Base-by-base conservation (phyloP, 1,140 invertebrate genomes). In the Elysia chlorotica region DNA sequence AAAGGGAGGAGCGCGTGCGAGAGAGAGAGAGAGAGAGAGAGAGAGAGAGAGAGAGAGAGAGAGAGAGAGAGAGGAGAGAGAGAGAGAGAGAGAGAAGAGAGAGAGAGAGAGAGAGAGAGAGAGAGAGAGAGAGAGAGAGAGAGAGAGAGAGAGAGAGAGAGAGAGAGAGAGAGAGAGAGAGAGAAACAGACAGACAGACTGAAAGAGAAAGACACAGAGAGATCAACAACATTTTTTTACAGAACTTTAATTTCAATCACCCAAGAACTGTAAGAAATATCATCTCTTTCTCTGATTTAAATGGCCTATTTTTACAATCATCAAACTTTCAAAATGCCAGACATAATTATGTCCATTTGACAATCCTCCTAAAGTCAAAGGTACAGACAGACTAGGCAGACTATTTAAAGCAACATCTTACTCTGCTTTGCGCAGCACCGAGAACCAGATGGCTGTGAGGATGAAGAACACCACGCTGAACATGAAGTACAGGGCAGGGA, bases 401-500 rank as follows among this genome's bases (percentile, higher is more conserved):
- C 25, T 28, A 10, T 6, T 6, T 28, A 59, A 10, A 4, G 59
- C 30, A 19, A 62, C 2, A 57, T 57, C 71, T 73, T 53, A 73
- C 67, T 75, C 38, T 31, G 73, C 96, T 76, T 92, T 94, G 67
- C 92, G 91, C 0, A 99, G 85, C 28, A 98, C 92, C 79, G 93
- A 94, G 3, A 96, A 92, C 97, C 97, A 99, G 74, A 97, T 92
- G 61, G 93, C 91, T 0, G 94, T 95, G 19, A 94, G 93, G 4
- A 97, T 82, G 72, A 97, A 93, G 88, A 97, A 99, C 25, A 98
- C 85, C 10, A 97, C 84, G 2, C 95, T 93, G 92, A 98, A 94
- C 88, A 93, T 92, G 74, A 96, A 94, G 85, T 97, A 99, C 0
- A 99, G 84, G 17, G 92, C 91, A 0, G 97, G 97, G 56, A 99